Conservation (phyloP, 2,888 invertebrate genomes). For the Archips crataeganus region DNA sequence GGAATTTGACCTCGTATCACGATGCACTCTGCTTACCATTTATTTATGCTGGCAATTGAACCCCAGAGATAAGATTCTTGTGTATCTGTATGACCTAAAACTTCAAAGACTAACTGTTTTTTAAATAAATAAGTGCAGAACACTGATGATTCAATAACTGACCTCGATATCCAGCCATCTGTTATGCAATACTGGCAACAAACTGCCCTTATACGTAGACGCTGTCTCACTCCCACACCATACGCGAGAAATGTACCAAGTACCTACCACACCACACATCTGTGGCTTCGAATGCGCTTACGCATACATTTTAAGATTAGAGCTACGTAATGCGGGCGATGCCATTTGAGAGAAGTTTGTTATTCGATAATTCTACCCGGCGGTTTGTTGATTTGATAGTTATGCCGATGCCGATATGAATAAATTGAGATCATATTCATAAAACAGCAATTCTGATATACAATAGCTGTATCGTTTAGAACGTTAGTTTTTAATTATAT, state of each 20-base stretch:
- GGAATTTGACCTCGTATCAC: too few relatives aligned
- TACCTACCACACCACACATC: slow-evolving; percentile 10
- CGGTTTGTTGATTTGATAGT: background rate
- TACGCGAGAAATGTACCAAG: slow-evolving; percentile 17
- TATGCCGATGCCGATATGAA: background rate
- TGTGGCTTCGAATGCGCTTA: slow-evolving; percentile 17
- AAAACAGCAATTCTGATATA: background rate
- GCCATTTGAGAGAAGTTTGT: slow-evolving; percentile 28
- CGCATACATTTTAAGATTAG: slow-evolving; percentile 14
- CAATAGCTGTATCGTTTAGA: background rate
- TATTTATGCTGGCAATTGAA: too few relatives aligned
- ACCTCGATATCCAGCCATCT: slow-evolving; percentile 52
- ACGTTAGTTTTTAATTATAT: background rate
- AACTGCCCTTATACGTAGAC: slow-evolving; percentile 35
- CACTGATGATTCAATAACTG: slow-evolving; percentile 43
- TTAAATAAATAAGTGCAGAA: slow-evolving; percentile 34
- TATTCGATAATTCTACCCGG: background rate
- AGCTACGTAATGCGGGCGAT: slow-evolving; percentile 11
- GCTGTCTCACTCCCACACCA: background rate
- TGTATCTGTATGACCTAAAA: too few relatives aligned
- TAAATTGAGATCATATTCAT: background rate
- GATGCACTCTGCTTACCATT: too few relatives aligned
- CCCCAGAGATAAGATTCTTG: too few relatives aligned
- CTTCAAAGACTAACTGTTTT: background rate
- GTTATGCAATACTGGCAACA: slow-evolving; percentile 48